Conservation (phyloP, 2,888 invertebrate species). For the Nemotelus pantherinus region DNA sequence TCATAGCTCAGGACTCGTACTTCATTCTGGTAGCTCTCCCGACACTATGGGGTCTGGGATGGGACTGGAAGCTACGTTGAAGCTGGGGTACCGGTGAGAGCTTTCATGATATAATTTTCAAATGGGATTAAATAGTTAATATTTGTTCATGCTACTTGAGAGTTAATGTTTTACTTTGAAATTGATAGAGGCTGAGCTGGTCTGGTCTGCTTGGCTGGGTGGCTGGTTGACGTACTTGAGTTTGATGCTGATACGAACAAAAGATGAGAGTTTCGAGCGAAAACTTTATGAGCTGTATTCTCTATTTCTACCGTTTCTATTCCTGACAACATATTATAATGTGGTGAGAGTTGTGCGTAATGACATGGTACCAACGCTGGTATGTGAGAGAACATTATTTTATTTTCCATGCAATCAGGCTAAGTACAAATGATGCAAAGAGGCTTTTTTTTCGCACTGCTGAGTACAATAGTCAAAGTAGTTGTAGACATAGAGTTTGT, state of each 20-base stretch:
- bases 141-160: constrained; percentile 12
- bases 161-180: constrained; percentile 30
- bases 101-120: constrained; percentile 18
- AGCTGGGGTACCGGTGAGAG: too few species aligned
- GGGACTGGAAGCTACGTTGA: too few species aligned
- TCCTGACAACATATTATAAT: background rate
- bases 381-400: constrained; percentile 15
- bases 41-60: too few species aligned
- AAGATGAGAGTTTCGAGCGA: background rate
- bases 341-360: too few species aligned
- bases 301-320: background rate
- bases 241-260: constrained; percentile 18
- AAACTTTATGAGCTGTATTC: background rate
- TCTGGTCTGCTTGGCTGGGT: background rate
- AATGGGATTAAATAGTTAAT: constrained; percentile 38
- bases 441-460: background rate
- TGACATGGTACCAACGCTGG: background rate
- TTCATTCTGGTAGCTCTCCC: too few species aligned
- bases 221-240: background rate
- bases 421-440: constrained; percentile 3
- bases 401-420: constrained; percentile 20
- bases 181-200: background rate
- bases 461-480: too few species aligned
- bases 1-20: too few species aligned
- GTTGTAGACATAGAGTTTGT: too few species aligned